Conservation (phyloP, 1,140 invertebrate genomes). For the Drosophila sturtevanti region DNA sequence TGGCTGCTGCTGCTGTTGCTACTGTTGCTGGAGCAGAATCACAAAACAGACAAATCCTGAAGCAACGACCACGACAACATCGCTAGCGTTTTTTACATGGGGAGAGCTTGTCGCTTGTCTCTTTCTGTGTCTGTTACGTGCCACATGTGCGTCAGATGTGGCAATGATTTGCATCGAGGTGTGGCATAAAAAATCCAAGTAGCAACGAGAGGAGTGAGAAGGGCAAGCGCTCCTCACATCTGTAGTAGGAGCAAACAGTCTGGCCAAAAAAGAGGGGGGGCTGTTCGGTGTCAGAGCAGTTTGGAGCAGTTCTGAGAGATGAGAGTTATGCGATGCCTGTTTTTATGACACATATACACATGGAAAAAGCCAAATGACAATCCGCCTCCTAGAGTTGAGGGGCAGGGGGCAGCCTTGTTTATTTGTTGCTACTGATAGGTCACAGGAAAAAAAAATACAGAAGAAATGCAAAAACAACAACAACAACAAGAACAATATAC, state of each 20-base stretch:
- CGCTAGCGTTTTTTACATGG: conserved; percentile 36
- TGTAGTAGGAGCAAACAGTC: background rate
- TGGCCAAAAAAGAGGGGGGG: conserved; percentile 7
- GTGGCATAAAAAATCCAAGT: conserved; percentile 77
- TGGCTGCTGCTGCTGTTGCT: no score
- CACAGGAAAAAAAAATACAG: conserved; percentile 49
- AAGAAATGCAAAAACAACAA: background rate
- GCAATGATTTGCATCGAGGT: conserved; percentile 80
- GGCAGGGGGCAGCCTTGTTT: conserved; percentile 47
- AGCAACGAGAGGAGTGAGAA: conserved; percentile 28
- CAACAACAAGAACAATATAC: conserved; percentile 18
- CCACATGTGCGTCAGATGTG: conserved; percentile 79
- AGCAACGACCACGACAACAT: conserved; percentile 49
- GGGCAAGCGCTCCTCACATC: background rate
- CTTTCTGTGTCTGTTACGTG: conserved; percentile 70
- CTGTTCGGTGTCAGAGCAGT: background rate
- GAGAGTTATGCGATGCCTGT: conserved; percentile 66
- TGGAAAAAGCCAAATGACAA: background rate
- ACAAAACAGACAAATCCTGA: conserved; percentile 76
- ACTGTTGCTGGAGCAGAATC: conserved; percentile 47
- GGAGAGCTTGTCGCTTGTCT: conserved; percentile 43
- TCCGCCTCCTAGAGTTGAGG: conserved; percentile 1
- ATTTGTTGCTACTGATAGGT: conserved; percentile 74
- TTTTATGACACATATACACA: conserved; percentile 73
- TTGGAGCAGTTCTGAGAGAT: conserved; percentile 4